Evolutionary conservation across 2,113 vertebrate species (phyloP).

Genomic region (Ivindomyrus marchei): DNA sequence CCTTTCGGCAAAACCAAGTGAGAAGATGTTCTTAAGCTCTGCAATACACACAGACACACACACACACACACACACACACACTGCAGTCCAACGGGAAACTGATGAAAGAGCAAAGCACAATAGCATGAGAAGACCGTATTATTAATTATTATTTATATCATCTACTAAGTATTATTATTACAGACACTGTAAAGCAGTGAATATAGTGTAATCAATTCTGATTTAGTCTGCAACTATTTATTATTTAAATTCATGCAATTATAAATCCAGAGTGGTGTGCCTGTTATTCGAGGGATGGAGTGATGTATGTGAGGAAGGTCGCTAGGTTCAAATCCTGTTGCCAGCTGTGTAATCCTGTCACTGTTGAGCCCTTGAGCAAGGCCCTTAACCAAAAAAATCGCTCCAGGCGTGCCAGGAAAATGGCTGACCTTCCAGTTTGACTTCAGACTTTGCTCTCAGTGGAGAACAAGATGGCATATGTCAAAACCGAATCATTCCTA

Average conservation of each 20-base stretch:
- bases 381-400: neutral
- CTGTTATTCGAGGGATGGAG: neutral
- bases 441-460: neutral
- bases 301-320: neutral
- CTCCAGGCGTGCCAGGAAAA: neutral
- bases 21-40: neutral
- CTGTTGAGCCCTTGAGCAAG: neutral
- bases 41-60: neutral
- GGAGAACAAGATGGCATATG: neutral
- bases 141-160: neutral
- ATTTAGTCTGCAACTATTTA: neutral
- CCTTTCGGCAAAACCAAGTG: conserved; percentile 37
- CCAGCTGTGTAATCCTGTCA: neutral
- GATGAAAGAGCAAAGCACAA: neutral
- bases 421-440: neutral
- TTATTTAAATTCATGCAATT: neutral
- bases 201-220: neutral
- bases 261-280: neutral
- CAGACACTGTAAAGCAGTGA: too few species aligned
- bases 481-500: neutral
- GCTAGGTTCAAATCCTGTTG: neutral
- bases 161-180: neutral
- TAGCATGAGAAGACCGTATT: neutral
- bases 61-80: neutral
- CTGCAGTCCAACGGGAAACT: neutral